Base-by-base conservation (phyloP, 2,113 vertebrate genomes). In the Ptilonorhynchus violaceus region DNA sequence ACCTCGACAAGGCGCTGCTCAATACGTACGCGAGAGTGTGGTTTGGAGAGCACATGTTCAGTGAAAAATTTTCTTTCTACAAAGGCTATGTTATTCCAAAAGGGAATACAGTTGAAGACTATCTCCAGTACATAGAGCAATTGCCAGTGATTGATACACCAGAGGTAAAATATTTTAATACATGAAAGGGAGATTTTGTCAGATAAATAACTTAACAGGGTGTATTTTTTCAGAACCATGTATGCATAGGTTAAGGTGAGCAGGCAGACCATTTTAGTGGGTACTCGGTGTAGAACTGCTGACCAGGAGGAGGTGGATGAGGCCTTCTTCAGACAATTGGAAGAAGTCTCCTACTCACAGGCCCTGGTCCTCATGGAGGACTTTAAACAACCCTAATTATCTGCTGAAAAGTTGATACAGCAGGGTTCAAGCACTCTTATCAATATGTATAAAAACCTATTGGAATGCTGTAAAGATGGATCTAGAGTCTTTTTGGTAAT, bases 41-140 rank as follows among this genome's bases (percentile, higher is more conserved):
- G 98, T 99, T 99, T 93, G 98, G 98, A 28, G 98, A 99, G 74
- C 97, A 92, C 94, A 98, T 98, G 81, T 98, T 98, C 92, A 87
- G 68, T 5, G 98, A 98, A 52, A 96, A 79, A 2, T 99, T 99
- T 93, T 98, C 92, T 85, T 99, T 99, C 97, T 99, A 98, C 90
- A 98, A 97, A 72, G 98, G 96, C 70, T 99, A 99, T 69, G 60
- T 81, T 52, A 97, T 98, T 83, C 98, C 98, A 5, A 88, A 89
- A 86, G 97, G 97, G 73, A 98, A 95, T 88, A 98, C 92, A 4
- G 82, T 98, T n/a, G 98, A 98, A 93, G 98, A 99, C 20, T 97
- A 98, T 93, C 97, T 98, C 63, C 97, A 97, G 83, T 97, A 98
- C 93, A 98, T 99, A n/a, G 98, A 99, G 30, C 89, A 95, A 10